phyloP scores from a whole-genome alignment of 1,140 invertebrate genomes.

The Trinorchestia longiramus region DNA sequence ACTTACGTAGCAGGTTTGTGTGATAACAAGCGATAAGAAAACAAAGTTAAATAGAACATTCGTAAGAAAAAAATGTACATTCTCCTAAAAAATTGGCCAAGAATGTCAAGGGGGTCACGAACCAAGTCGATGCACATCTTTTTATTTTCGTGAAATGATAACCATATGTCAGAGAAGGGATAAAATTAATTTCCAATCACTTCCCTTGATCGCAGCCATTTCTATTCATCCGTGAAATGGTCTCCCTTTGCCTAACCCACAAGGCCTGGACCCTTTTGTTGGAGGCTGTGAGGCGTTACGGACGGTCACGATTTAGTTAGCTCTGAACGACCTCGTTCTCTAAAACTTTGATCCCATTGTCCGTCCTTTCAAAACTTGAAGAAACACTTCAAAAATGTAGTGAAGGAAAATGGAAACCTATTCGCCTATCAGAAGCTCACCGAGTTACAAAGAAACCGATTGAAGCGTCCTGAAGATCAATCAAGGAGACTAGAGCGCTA shows the following conservation, averaged over 20 bases:
- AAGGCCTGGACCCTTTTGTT: not conserved
- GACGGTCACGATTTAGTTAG: slow-evolving; percentile 37
- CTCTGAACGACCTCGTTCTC: slow-evolving; percentile 5
- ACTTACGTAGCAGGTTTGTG: not conserved
- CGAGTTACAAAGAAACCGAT: slow-evolving; percentile 32
- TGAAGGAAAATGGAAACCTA: slow-evolving; percentile 42
- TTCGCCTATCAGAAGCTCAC: slow-evolving; percentile 46
- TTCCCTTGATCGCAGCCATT: not conserved
- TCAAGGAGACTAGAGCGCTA: not conserved
- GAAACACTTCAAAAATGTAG: not conserved
- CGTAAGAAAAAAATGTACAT: not conserved
- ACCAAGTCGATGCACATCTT: not conserved
- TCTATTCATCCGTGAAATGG: not conserved
- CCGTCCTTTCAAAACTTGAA: not conserved
- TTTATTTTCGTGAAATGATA: not conserved
- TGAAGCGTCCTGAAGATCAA: slow-evolving; percentile 22
- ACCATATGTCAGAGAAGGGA: not conserved
- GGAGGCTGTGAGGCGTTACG: not conserved
- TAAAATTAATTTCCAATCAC: not conserved
- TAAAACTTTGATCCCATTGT: slow-evolving; percentile 36
- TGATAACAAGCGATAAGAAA: not conserved
- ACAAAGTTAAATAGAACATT: not conserved
- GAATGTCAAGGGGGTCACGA: not conserved
- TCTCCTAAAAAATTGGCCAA: not conserved
- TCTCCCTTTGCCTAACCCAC: not conserved